Percentiles rank a stretch among this genome's conserved stretches.
phyloP scores from a whole-genome alignment of 2,888 invertebrate species.

The Eumacrocentrus americanus region DNA sequence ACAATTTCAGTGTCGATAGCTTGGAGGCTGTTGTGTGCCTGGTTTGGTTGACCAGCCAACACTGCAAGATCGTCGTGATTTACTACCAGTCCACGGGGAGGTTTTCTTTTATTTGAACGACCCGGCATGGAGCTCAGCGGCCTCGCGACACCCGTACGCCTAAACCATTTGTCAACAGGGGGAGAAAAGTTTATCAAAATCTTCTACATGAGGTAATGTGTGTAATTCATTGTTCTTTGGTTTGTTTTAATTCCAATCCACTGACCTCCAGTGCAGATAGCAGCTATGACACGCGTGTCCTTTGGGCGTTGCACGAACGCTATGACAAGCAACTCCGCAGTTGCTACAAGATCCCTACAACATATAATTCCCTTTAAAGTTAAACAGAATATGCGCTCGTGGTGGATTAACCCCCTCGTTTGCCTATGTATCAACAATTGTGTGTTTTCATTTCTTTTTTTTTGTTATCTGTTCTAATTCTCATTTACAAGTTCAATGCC shows the following conservation, averaged over 20 bases:
- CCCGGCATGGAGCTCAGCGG: constrained; percentile 64
- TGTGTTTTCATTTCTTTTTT: constrained; percentile 3
- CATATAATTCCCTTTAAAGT: constrained; percentile 58
- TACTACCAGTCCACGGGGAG: constrained; percentile 96
- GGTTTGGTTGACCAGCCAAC: constrained; percentile 80
- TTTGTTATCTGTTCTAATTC: not conserved
- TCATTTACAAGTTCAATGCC: constrained; percentile 1
- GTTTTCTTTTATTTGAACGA: constrained; percentile 73
- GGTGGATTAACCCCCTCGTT: constrained; percentile 26
- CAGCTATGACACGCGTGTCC: constrained; percentile 84
- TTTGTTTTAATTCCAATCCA: constrained; percentile 52
- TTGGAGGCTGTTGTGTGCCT: constrained; percentile 76
- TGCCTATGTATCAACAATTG: constrained; percentile 17
- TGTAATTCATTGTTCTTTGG: too few species aligned
- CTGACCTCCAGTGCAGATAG: constrained; percentile 85
- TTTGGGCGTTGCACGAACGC: constrained; percentile 76
- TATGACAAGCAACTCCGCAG: constrained; percentile 79
- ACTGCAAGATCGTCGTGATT: constrained; percentile 95
- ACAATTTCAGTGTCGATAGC: constrained; percentile 93
- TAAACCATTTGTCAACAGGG: constrained; percentile 53
- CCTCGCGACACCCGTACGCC: constrained; percentile 65
- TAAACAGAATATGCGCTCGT: constrained; percentile 5
- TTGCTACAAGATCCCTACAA: constrained; percentile 66
- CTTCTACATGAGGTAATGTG: too few species aligned
- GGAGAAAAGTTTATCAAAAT: too few species aligned